Evolutionary conservation across 2,797 vertebrate genomes (phyloP).

Genomic region (Pelochelys cantorii): DNA sequence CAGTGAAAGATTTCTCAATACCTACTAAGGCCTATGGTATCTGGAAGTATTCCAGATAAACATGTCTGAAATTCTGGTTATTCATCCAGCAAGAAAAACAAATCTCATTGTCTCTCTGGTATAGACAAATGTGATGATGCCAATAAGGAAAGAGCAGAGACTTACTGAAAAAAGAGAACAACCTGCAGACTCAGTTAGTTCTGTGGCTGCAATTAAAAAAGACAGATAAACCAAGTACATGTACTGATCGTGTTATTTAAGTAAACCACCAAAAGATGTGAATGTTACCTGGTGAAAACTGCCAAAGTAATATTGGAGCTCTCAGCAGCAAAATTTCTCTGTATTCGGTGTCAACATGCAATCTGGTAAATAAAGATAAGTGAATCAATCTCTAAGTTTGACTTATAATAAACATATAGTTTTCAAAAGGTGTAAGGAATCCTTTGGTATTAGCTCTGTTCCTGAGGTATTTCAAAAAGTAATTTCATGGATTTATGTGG

Average conservation of each 20-base stretch:
- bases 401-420: neutral
- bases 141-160: constrained; percentile 31
- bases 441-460: neutral
- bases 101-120: neutral
- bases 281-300: constrained; percentile 35
- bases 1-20: neutral
- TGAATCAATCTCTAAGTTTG: neutral
- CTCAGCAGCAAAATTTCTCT: neutral
- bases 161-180: constrained; percentile 41
- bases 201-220: constrained; percentile 35
- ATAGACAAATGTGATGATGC: neutral
- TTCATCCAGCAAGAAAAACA: neutral
- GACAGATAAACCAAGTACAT: constrained; percentile 37
- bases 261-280: constrained; percentile 57
- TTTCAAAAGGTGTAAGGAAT: neutral
- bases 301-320: constrained; percentile 38
- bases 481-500: neutral
- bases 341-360: neutral
- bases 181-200: constrained; percentile 41
- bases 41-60: neutral
- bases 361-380: neutral
- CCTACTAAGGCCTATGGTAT: neutral
- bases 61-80: neutral
- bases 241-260: constrained; percentile 47
- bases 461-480: rapidly evolving